Evolutionary conservation across 1,140 invertebrate genomes (phyloP), one percentile per base, ranked within the genome.

Genomic region (Drosophila guanche): DNA sequence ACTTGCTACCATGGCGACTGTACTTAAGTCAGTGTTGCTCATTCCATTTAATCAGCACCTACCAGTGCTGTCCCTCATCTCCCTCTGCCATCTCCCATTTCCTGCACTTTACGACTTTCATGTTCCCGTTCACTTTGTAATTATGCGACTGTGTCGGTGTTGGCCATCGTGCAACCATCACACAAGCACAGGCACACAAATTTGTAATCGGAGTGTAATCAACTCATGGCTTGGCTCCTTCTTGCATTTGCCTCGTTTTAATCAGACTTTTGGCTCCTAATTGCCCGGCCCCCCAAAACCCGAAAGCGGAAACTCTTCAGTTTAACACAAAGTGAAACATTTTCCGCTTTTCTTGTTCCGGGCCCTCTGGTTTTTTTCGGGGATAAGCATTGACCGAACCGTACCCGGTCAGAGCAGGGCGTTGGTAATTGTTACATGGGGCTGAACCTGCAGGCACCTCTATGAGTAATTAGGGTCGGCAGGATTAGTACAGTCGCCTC

Each of bases 391-490:
- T 37, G 33, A 37, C 33, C 33, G 33, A 4, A 37, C 33, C 33
- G 10, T 4, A 48, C 40, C 57, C 56, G 67, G 74, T 8, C 29
- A 3, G 2, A 59, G 45, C 63, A 65, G 43, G 48, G 50, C 56
- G 66, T 61, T 65, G 67, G 74, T 86, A 86, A 86, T 86, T 86
- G 81, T 77, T 81, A 79, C 72, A 77, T 60, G 72, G 66, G 54
- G 42, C 46, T 58, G 41, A 60, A 60, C 71, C 67, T 54, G 47
- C 47, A 42, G 50, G n/a, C 2, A 33, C 22, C 69, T 60, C 83
- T 67, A 74, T 86, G 81, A 86, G 81, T 86, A 86, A 86, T 86
- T 88, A 86, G 73, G 81, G 81, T 86, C 83, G 60, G 74, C 10
- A 1, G 81, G 83, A 77, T 86, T 86, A 88, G 81, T 74, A 59